Evolutionary conservation across 2,888 invertebrate species (phyloP).

Genomic region (Linnaemya vulpina): DNA sequence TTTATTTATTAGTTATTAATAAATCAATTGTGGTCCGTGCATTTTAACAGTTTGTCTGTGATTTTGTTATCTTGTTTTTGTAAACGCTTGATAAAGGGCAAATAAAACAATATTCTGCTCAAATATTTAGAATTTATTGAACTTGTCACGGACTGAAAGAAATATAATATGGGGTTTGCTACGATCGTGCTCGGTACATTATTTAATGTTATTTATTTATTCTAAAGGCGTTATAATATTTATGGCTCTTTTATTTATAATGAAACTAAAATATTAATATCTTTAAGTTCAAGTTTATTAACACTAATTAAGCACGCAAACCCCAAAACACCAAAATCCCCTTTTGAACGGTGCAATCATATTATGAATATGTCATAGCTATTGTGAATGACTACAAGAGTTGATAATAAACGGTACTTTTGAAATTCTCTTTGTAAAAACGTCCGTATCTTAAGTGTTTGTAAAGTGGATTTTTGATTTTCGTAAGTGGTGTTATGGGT

Average conservation of each 20-base stretch:
- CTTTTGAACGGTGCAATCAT: constrained; percentile 4
- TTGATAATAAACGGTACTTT: constrained; percentile 16
- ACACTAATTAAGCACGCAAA: constrained; percentile 56
- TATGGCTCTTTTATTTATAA: constrained; percentile 1
- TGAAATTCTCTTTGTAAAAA: constrained; percentile 14
- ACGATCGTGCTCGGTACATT: too few relatives aligned
- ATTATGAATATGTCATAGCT: neutral
- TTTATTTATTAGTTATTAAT: constrained; percentile 7
- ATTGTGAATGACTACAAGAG: neutral
- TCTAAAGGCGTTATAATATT: neutral
- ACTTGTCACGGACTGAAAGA: neutral
- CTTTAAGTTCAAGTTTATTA: constrained; percentile 71
- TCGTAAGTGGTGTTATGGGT: neutral
- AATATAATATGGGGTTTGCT: too few relatives aligned
- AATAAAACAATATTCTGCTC: neutral
- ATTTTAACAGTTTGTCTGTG: neutral
- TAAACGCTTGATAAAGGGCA: constrained; percentile 8
- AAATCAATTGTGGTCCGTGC: neutral
- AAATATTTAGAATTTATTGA: neutral
- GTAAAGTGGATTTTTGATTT: neutral
- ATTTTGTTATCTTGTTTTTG: neutral
- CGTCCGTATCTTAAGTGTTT: neutral
- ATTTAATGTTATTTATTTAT: neutral
- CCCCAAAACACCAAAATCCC: neutral
- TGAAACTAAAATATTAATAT: constrained; percentile 33